These are phyloP conservation scores for Phataginus tricuspis DNA, from an alignment of 2,797 vertebrate species.

Conservation along the genomic window DNA sequence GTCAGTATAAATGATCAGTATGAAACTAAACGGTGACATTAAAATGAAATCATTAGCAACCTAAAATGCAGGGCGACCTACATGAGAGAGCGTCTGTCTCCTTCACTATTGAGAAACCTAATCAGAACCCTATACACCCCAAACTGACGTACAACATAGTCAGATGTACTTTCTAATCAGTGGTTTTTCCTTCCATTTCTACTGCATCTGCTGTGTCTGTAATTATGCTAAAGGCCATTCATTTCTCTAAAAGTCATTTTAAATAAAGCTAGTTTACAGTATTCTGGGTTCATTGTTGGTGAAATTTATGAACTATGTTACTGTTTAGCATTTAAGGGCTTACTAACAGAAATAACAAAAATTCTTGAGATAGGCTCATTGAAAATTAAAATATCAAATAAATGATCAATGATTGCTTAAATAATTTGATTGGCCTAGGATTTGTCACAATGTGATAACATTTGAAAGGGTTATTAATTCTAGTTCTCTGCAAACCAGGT, in stretches of 20 bases:
- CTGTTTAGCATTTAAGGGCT: constrained; percentile 4
- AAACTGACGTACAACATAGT: constrained; percentile 24
- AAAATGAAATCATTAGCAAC: constrained; percentile 82
- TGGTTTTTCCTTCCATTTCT: neutral
- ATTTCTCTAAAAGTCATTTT: constrained; percentile 47
- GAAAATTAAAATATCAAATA: constrained; percentile 68
- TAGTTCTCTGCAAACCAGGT: constrained; percentile 30
- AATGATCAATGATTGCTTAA: constrained; percentile 44
- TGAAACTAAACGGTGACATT: constrained; percentile 83
- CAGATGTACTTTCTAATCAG: neutral
- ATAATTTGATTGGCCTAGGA: constrained; percentile 23
- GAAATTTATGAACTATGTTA: constrained; percentile 34
- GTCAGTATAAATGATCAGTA: constrained; percentile 86
- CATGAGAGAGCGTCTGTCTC: constrained; percentile 55
- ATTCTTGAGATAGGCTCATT: neutral
- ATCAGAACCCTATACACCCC: constrained; percentile 41
- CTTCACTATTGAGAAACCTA: constrained; percentile 36
- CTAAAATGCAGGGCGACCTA: constrained; percentile 68
- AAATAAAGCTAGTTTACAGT: constrained; percentile 41
- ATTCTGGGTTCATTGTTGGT: neutral
- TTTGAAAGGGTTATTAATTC: constrained; percentile 56
- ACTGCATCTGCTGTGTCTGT: neutral
- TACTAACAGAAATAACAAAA: constrained; percentile 39
- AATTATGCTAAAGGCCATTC: neutral
- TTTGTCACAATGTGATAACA: constrained; percentile 48